Conservation (phyloP, 30 jellyfish, hydroid and myxozoan species). For the Cassiopea xamachana region DNA sequence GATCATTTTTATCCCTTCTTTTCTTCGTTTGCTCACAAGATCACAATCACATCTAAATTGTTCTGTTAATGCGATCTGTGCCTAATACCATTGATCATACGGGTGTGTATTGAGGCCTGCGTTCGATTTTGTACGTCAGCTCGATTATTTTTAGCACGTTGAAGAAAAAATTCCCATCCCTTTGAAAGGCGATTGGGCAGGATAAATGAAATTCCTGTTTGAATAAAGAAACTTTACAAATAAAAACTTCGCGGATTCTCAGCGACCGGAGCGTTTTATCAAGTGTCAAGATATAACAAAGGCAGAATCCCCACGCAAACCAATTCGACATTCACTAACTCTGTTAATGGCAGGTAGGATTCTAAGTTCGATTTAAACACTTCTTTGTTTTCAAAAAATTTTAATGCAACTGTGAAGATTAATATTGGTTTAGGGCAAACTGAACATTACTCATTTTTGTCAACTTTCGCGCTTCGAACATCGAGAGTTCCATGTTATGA, state of each 20-base stretch:
- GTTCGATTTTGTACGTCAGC: background rate
- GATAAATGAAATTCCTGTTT: slow-evolving; percentile 7
- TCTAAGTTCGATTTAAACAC: background rate
- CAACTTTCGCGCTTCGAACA: background rate
- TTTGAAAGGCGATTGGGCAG: background rate
- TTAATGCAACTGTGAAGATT: background rate
- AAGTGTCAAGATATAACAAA: background rate
- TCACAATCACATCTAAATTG: too few species aligned
- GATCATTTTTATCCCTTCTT: too few species aligned
- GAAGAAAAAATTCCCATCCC: background rate
- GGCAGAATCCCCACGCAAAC: background rate
- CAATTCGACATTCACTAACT: background rate
- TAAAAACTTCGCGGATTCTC: background rate
- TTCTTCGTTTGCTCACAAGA: too few species aligned
- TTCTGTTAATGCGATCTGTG: too few species aligned
- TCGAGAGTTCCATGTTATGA: background rate
- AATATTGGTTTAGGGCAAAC: background rate
- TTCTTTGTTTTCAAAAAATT: background rate
- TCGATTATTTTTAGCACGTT: background rate
- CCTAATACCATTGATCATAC: too few species aligned
- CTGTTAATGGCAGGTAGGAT: background rate
- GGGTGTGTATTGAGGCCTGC: background rate
- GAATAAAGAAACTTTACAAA: background rate
- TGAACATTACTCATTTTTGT: background rate
- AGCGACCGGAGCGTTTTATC: background rate